Evolutionary conservation across 1,140 invertebrate genomes (phyloP).

Genomic region (Leptinotarsa lineolata): DNA sequence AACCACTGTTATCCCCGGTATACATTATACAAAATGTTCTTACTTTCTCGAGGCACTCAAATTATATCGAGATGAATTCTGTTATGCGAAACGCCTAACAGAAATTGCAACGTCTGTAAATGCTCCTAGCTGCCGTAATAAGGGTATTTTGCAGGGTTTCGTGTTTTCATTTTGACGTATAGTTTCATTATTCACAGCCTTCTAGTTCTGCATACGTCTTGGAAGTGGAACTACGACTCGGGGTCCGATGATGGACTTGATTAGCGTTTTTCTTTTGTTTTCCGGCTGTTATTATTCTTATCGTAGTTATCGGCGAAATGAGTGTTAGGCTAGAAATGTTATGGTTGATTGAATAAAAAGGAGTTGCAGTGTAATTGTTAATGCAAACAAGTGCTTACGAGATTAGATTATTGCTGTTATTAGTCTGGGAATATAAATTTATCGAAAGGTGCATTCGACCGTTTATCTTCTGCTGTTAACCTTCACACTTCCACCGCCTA

Average conservation of each 20-base stretch:
- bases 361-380: neutral
- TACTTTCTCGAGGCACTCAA: slow-evolving; percentile 12
- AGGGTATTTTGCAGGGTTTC: slow-evolving; percentile 13
- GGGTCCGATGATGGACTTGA: neutral
- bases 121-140: slow-evolving; percentile 20
- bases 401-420: neutral
- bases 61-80: slow-evolving; percentile 21
- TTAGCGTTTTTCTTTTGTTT: neutral
- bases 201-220: slow-evolving; percentile 6
- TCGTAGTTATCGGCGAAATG: neutral
- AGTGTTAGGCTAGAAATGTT: neutral
- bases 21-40: slow-evolving; percentile 21
- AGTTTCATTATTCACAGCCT: slow-evolving; percentile 24
- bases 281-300: neutral
- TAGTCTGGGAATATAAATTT: neutral
- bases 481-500: no score
- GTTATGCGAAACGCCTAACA: slow-evolving; percentile 19
- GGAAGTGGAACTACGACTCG: neutral
- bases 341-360: no score
- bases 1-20: slow-evolving; percentile 19
- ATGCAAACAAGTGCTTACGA: neutral
- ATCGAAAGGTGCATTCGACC: no score
- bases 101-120: slow-evolving; percentile 15
- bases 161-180: slow-evolving; percentile 11
- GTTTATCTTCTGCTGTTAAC: no score